Evolutionary conservation across 2,888 invertebrate species (phyloP).

Genomic region (Polia nebulosa): DNA sequence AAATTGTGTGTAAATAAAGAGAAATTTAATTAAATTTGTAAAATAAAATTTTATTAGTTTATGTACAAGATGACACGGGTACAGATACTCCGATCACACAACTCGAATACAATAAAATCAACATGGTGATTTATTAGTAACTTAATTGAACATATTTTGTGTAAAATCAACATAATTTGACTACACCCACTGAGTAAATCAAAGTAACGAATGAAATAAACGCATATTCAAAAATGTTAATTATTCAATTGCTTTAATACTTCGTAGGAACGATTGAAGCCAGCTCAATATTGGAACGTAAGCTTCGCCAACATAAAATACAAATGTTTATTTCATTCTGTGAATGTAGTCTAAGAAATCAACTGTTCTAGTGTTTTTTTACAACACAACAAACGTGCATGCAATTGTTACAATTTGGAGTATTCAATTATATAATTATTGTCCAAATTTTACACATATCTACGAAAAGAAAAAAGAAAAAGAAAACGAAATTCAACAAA

Average conservation of each 20-base stretch:
- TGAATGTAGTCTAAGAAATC: conserved; percentile 53
- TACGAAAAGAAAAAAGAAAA: conserved; percentile 81
- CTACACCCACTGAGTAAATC: conserved; percentile 61
- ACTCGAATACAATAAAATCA: conserved; percentile 79
- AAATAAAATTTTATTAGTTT: conserved; percentile 90
- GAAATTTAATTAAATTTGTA: conserved; percentile 67
- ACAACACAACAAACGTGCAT: conserved; percentile 52
- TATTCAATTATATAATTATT: conserved; percentile 85
- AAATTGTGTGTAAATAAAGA: conserved; percentile 72
- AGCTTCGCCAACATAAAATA: not conserved
- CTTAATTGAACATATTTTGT: conserved; percentile 61
- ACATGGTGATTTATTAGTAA: conserved; percentile 73
- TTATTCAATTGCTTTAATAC: conserved; percentile 23
- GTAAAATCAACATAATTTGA: conserved; percentile 55
- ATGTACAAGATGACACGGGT: conserved; percentile 87
- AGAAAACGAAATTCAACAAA: conserved; percentile 65
- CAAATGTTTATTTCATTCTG: conserved; percentile 40
- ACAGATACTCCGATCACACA: conserved; percentile 84
- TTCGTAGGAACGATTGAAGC: conserved; percentile 23
- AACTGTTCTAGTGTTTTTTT: conserved; percentile 51
- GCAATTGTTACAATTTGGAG: conserved; percentile 72
- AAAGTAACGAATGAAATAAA: conserved; percentile 2
- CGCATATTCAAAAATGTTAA: not conserved
- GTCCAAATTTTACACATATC: conserved; percentile 88
- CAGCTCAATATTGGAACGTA: conserved; percentile 18